Base-by-base conservation (phyloP, 2,797 vertebrate species). In the Lithobates sylvaticus region DNA sequence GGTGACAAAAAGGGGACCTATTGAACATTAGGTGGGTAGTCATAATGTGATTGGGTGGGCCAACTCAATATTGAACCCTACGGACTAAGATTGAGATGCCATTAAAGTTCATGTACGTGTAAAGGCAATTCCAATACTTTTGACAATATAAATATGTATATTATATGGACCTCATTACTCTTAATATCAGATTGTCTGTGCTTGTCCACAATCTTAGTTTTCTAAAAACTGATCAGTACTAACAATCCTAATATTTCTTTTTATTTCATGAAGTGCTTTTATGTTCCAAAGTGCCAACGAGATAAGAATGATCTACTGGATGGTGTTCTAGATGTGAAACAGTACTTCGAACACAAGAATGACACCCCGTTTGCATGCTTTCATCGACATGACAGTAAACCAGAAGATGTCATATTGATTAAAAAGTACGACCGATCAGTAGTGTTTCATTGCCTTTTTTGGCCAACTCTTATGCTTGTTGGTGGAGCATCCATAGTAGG, bases 241-340 rank as follows among this genome's bases (percentile, higher is more conserved):
- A 9, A 67, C 47, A 79, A 68, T 32, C 16, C 34, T 16, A 68
- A 79, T 61, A 76, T 81, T 61, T 86, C 44, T 82, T 80, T 90
- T 84, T 86, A 39, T 78, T 47, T 69, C n/a, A 23, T 79, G 67
- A 73, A 97, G 96, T 97, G 96, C 91, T 97, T 97, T 92, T 97
- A 96, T 89, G 89, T 93, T 29, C 96, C 96, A 5, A 96, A 93
- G 90, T 96, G 95, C 89, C 93, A 91, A 47, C 89, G 86, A 91
- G 94, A 95, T 76, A 90, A 88, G 86, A 86, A 87, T 0, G 91
- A 93, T 32, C 91, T 95, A 75, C 84, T 92, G 42, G 88, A 83
- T 18, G 94, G 95, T 71, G 94, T 92, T 61, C 88, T 90, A 65
- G 89, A 90, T 54, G 92, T 97, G 85, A 94, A 94, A 85, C 87